These are phyloP conservation scores for Malurus melanocephalus DNA, from an alignment of 2,113 vertebrate species.

Conservation along the genomic window DNA sequence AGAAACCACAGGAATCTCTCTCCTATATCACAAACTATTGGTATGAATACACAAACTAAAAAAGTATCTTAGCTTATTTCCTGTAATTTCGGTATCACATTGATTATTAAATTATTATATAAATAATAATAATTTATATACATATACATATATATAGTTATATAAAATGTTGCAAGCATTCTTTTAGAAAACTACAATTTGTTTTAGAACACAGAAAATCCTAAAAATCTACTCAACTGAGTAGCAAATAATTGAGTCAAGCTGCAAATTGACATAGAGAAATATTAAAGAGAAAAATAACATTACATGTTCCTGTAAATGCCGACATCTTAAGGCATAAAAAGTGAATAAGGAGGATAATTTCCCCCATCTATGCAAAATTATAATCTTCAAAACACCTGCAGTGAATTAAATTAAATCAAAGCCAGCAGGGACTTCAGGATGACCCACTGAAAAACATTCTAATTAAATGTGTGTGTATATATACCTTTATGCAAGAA, in stretches of 20 bases:
- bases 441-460: background rate
- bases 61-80: background rate
- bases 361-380: background rate
- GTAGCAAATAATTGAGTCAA: background rate
- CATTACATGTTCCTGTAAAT: background rate
- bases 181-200: background rate
- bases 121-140: too few species aligned
- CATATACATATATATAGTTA: too few species aligned
- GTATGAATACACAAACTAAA: background rate
- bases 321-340: background rate
- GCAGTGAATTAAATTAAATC: slow-evolving; percentile 4
- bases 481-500: background rate
- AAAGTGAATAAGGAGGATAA: background rate
- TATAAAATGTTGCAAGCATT: background rate
- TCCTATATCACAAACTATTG: background rate
- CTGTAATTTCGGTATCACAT: background rate
- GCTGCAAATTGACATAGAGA: background rate
- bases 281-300: background rate
- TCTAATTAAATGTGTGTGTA: background rate
- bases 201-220: background rate
- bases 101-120: background rate
- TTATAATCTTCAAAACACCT: background rate
- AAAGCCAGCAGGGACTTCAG: background rate
- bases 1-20: background rate
- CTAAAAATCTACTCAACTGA: background rate